Evolutionary conservation across 2,888 invertebrate genomes (phyloP), one percentile per base, ranked within the genome.

Genomic region (Lasiommata megera): DNA sequence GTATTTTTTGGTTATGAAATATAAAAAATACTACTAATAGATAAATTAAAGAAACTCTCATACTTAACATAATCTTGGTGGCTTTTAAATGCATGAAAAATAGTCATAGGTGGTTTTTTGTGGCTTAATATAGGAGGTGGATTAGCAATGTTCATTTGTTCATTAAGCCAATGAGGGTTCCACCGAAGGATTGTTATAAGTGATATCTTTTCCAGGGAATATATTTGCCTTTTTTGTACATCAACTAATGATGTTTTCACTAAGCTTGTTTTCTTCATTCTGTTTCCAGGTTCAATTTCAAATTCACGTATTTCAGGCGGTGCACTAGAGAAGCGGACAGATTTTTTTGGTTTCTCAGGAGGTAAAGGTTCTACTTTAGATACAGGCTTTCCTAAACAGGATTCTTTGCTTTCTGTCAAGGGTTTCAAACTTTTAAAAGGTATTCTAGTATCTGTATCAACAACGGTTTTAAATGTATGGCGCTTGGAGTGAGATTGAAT

Each of bases 151-250:
- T 76, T 76, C 17, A 80, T 73, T 70, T 93, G 92, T 65, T 93
- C 92, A 56, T 91, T 78, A 1, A 95, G 72, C 95, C 95, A 95
- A 23, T 90, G 84, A 7, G 94, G 93, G 68, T 93, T 93, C 95
- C 95, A 95, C 16, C 82, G 68, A 5, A 94, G 82, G 62, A 95
- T 92, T 62, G 91, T 88, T 62, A 90, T 80, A 23, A 93, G 76
- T 9, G 93, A 92, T 41, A 91, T 80, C 62, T 92, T 89, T 65
- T 84, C 74, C 43, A 79, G 67, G 28, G 88, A 86, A 66, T 80
- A 83, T 12, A 77, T 65, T 18, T 85, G 83, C 64, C 71, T 74
- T 48, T 80, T 77, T 36, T 73, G 74, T 6, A 69, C 63, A 61
- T 85, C 81, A 6, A 82, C 63, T 37, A 81, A 60, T 38, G 74